Evolutionary conservation across 2,888 invertebrate genomes (phyloP), one percentile per base, ranked within the genome.

Genomic region (Himalopsyche kuldschensis): DNA sequence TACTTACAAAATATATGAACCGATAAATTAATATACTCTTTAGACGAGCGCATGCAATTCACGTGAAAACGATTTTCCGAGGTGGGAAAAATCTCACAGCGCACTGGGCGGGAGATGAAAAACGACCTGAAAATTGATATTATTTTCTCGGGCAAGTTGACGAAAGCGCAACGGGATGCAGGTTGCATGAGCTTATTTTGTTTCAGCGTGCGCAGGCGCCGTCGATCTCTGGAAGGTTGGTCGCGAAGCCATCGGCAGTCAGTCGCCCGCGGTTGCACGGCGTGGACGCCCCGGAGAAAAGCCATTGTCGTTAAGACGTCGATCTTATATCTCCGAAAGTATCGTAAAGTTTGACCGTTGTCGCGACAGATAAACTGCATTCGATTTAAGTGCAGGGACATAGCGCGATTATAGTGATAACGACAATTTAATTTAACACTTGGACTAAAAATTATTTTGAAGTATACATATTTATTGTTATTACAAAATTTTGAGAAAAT

Each of bases 101-200:
- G 55, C 75, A 81, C 75, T 78, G 75, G 78, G 41, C 35, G 81
- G 20, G n/a, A 76, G 75, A 69, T 81, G 78, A 84, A 78, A 78
- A 48, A 79, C 79, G 81, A 79, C 46, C 31, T 47, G 82, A 32
- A 76, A 81, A 55, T 78, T 76, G 79, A 78, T 82, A 84, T 84
- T 84, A 77, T 79, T 79, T 76, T 83, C 77, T 76, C 79, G 77
- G 35, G 69, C 41, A 41, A 77, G 77, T 77, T 77, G 77, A 77
- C 76, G 82, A 84, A 84, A 84, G 84, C 84, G 84, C 84, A 84
- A 63, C 81, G 79, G 79, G 82, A 80, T 84, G 84, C 84, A 82
- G 79, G 48, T 35, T 81, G 84, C 84, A 81, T 46, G 81, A 79
- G 63, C 79, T 75, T 63, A 35, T 77, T 31, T 32, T 30, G 78